Evolutionary conservation across 2,113 vertebrate genomes (phyloP), one percentile per base, ranked within the genome.

Genomic region (Pantherophis guttatus): DNA sequence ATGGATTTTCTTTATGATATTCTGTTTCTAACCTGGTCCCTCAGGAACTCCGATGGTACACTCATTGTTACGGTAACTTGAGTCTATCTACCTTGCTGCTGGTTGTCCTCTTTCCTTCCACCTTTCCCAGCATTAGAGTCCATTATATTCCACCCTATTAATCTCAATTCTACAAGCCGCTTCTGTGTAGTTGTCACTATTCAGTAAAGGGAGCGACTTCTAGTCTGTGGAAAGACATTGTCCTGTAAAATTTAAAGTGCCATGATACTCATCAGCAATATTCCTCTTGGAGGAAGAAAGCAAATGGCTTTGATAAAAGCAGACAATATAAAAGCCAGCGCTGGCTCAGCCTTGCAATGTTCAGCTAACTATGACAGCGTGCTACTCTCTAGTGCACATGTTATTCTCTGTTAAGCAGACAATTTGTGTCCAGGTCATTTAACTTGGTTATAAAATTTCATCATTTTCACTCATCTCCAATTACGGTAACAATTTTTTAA

Each of bases 401-500:
- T 70, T 53, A 58, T 33, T 70, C 88, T 52, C 59, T 53, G 57
- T 44, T 86, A 87, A 92, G 85, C 85, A 87, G 85, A 87, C 29
- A 39, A 88, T 88, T 88, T 8, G n/a, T 70, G 19, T 53, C 50
- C 50, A 54, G 58, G 17, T 53, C n/a, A 15, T 33, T 53, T 88
- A 7, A 92, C 23, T 92, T 85, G 65, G 62, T 94, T 48, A 92
- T 97, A 96, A 96, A 95, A 96, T 12, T 65, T 92, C 52, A 96
- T 97, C 96, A 95, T 96, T 87, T 53, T 92, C 89, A 33, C 93
- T 86, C 54, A 11, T 70, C 44, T 87, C 55, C 15, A 21, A 10
- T 53, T 96, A 95, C 91, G 94, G 93, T 7, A 57, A 90, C 54
- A 95, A 33, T 75, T 95, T 97, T 95, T 95, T 96, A 96, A 89